phyloP scores from a whole-genome alignment of 2,113 vertebrate species.

The Bothrops jararaca region DNA sequence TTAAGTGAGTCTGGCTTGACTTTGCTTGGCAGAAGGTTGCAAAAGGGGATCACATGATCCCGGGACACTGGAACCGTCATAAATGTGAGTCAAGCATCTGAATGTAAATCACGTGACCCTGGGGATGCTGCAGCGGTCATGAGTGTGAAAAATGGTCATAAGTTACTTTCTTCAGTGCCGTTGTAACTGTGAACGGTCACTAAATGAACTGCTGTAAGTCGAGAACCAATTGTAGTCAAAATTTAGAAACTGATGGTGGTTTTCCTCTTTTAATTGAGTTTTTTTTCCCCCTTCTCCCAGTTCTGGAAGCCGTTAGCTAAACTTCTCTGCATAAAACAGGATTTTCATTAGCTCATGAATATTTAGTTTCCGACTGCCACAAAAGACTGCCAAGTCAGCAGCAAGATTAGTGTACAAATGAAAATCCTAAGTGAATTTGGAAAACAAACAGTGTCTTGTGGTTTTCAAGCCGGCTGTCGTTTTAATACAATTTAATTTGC shows the following conservation, averaged over 20 bases:
- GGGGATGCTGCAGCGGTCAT: background rate
- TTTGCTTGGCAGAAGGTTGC: no score
- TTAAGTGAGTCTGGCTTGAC: no score
- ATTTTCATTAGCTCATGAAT: conserved; percentile 42
- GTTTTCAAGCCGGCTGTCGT: conserved; percentile 36
- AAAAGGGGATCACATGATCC: no score
- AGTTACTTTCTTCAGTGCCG: background rate
- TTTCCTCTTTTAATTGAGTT: conserved; percentile 42
- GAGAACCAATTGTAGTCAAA: background rate
- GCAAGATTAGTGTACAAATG: conserved; percentile 55
- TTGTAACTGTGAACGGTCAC: background rate
- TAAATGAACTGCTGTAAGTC: background rate
- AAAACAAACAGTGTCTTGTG: conserved; percentile 56
- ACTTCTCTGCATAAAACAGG: conserved; percentile 51
- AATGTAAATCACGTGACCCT: background rate
- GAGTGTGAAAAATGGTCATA: background rate
- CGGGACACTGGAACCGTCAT: no score
- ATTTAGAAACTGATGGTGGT: conserved; percentile 33
- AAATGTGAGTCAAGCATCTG: background rate
- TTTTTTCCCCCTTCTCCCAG: background rate
- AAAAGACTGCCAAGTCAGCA: conserved; percentile 49
- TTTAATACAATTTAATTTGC: conserved; percentile 34
- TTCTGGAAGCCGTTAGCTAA: conserved; percentile 59
- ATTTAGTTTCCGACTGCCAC: conserved; percentile 53
- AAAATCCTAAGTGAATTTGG: conserved; percentile 55